Percentiles rank a stretch among this genome's conserved stretches.
Conservation (phyloP, 2,888 invertebrate genomes). For the Nemotelus nigrinus region DNA sequence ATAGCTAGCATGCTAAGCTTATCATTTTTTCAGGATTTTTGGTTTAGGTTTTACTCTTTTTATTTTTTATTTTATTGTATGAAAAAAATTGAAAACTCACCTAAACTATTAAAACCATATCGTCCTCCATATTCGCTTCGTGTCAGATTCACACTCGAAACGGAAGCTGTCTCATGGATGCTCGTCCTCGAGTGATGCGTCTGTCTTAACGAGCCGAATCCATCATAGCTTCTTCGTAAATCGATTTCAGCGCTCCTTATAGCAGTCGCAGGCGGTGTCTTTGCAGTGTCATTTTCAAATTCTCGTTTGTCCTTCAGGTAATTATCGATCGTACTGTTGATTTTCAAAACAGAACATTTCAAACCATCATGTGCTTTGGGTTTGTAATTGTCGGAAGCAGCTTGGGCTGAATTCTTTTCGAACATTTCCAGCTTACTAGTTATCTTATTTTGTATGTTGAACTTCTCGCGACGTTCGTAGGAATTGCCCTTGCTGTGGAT, state of each 20-base stretch:
- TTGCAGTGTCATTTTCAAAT: conserved; percentile 59
- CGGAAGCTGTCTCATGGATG: conserved; percentile 50
- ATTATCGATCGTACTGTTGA: conserved; percentile 64
- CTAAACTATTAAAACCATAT: conserved; percentile 62
- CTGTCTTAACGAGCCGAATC: conserved; percentile 7
- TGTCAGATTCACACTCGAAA: conserved; percentile 58
- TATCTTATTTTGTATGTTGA: conserved; percentile 47
- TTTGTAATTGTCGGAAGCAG: conserved; percentile 30
- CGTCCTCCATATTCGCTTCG: conserved; percentile 62
- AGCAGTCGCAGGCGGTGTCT: conserved; percentile 58
- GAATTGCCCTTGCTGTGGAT: conserved; percentile 54
- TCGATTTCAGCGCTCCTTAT: conserved; percentile 53
- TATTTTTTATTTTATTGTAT: too few relatives aligned
- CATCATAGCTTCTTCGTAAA: conserved; percentile 38
- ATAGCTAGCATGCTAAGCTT: too few relatives aligned
- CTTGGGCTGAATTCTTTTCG: conserved; percentile 53
- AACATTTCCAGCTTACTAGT: conserved; percentile 62
- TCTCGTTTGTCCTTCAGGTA: conserved; percentile 64
- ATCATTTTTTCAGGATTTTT: too few relatives aligned
- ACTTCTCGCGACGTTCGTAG: conserved; percentile 58
- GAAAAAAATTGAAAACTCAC: conserved; percentile 52
- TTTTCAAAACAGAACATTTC: conserved; percentile 64
- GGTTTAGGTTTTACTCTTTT: too few relatives aligned
- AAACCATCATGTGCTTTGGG: conserved; percentile 56
- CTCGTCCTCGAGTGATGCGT: conserved; percentile 27